Evolutionary conservation across 1,140 invertebrate species (phyloP).

Genomic region (Drosophila mojavensis): DNA sequence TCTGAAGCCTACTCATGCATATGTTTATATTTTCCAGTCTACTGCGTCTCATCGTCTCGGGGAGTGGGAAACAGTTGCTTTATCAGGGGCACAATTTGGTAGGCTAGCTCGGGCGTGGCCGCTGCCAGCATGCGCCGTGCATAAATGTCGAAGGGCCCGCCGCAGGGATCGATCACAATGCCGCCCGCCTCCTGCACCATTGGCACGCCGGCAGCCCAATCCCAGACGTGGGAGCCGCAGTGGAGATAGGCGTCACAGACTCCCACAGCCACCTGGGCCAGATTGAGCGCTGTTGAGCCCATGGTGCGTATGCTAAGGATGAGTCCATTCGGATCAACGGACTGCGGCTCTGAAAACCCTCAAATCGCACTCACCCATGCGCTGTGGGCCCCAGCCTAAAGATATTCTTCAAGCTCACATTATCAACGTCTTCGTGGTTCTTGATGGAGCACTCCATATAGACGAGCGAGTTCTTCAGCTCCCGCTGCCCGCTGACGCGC

Average conservation of each 20-base stretch:
- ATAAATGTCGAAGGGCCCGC: slow-evolving; percentile 91
- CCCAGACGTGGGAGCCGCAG: slow-evolving; percentile 95
- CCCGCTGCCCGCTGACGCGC: slow-evolving; percentile 11
- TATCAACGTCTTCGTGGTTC: background rate
- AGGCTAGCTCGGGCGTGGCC: slow-evolving; percentile 88
- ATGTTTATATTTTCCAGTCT: too few relatives aligned
- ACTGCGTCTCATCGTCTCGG: background rate
- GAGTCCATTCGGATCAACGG: slow-evolving; percentile 64
- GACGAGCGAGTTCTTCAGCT: slow-evolving; percentile 22
- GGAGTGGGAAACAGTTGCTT: slow-evolving; percentile 47
- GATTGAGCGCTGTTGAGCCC: slow-evolving; percentile 94
- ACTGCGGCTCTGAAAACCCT: too few relatives aligned
- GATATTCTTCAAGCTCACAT: background rate
- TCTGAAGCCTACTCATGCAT: too few relatives aligned
- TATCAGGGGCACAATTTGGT: slow-evolving; percentile 87
- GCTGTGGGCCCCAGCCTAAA: slow-evolving; percentile 4
- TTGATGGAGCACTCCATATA: background rate
- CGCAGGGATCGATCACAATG: slow-evolving; percentile 92
- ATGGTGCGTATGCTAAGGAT: slow-evolving; percentile 85
- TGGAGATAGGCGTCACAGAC: slow-evolving; percentile 94
- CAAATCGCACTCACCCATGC: slow-evolving; percentile 20
- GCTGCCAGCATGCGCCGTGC: slow-evolving; percentile 91
- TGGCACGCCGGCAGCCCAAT: slow-evolving; percentile 92
- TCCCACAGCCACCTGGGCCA: slow-evolving; percentile 95
- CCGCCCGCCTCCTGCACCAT: slow-evolving; percentile 96